Evolutionary conservation across 2,888 invertebrate species (phyloP).

Genomic region (Altica lythri): DNA sequence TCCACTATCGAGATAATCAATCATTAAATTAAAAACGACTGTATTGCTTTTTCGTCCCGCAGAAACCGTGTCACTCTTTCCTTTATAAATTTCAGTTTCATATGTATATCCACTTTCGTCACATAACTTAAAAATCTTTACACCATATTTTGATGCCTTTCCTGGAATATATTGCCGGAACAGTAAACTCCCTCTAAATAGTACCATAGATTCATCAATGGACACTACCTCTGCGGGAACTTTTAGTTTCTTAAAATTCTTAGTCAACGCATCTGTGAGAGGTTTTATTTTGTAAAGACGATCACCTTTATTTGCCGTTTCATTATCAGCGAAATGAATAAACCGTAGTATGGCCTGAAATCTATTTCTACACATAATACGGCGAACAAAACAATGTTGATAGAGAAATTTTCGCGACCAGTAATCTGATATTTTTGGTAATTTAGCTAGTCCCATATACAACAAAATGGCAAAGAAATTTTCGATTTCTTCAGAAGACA

Average conservation of each 20-base stretch:
- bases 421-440: constrained; percentile 2
- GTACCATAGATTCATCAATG: constrained; percentile 25
- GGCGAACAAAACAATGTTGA: not conserved
- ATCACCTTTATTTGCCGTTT: constrained; percentile 11
- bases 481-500: not conserved
- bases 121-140: constrained; percentile 25
- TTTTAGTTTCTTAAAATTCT: constrained; percentile 6
- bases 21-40: constrained; percentile 21
- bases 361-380: constrained; percentile 2
- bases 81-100: constrained; percentile 11
- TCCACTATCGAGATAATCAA: constrained; percentile 17
- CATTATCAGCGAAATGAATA: constrained; percentile 22
- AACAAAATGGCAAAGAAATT: not conserved
- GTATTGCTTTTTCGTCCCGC: constrained; percentile 1
- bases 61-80: not conserved
- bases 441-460: no score
- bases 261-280: constrained; percentile 12
- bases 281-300: constrained; percentile 17
- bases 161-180: constrained; percentile 25
- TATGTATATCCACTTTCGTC: constrained; percentile 21
- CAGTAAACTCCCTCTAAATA: constrained; percentile 17
- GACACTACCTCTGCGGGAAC: constrained; percentile 17
- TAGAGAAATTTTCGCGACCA: not conserved
- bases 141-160: constrained; percentile 17
- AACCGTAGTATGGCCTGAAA: constrained; percentile 7